A percentile compares a stretch with the other conserved stretches of the same genome.
Evolutionary conservation across 2,113 vertebrate species (phyloP).

Genomic region (Alligator mississippiensis): DNA sequence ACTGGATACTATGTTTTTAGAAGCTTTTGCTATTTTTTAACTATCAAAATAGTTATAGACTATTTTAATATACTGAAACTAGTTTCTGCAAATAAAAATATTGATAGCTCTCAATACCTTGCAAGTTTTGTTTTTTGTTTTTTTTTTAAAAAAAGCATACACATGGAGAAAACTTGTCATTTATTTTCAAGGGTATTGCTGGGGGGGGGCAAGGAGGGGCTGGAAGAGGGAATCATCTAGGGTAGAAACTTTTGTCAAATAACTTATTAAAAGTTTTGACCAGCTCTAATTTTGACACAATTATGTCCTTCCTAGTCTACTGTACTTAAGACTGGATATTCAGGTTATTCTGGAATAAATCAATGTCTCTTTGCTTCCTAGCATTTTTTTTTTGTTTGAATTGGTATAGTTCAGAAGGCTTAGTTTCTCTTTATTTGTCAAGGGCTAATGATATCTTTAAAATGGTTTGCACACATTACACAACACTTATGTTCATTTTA

Average conservation of each 20-base stretch:
- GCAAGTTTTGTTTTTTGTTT: not conserved
- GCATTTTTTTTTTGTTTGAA: not conserved
- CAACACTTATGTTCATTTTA: no score
- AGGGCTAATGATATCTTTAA: no score
- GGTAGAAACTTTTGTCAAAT: no score
- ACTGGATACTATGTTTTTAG: not conserved
- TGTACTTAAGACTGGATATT: not conserved
- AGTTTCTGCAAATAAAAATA: not conserved
- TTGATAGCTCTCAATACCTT: not conserved
- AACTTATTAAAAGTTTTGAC: not conserved
- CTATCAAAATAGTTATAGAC: no score
- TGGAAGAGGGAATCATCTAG: no score
- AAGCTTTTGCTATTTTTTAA: not conserved
- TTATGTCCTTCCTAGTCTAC: not conserved
- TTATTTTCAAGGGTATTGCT: not conserved
- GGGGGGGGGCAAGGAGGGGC: no score
- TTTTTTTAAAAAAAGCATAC: not conserved
- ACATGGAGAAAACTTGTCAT: not conserved
- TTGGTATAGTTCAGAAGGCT: not conserved
- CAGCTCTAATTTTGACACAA: not conserved
- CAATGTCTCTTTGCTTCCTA: not conserved
- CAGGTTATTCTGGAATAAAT: not conserved
- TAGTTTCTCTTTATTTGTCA: no score
- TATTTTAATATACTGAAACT: not conserved
- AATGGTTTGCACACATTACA: no score